Evolutionary conservation across 2,888 invertebrate species (phyloP).

Genomic region (Scotopteryx bipunctaria): DNA sequence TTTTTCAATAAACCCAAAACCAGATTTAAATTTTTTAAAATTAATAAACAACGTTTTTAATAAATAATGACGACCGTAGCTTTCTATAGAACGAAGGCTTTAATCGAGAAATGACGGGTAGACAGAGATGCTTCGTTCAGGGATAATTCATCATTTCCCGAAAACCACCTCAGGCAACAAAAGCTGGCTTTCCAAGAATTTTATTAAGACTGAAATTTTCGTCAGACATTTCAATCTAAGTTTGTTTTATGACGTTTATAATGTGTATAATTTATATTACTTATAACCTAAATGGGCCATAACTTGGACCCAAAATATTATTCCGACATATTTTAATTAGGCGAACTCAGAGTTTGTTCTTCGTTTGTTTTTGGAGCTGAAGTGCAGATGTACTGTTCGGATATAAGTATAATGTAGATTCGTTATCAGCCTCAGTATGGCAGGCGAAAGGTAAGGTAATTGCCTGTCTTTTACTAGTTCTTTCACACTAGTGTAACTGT

Average conservation of each 20-base stretch:
- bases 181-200: constrained; percentile 22
- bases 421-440: too few species aligned
- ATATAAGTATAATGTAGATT: constrained; percentile 23
- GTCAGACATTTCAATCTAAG: constrained; percentile 17
- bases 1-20: too few species aligned
- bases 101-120: neutral
- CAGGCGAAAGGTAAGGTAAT: too few species aligned
- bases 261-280: constrained; percentile 33
- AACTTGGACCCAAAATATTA: constrained; percentile 41
- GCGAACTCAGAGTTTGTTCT: constrained; percentile 34
- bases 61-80: too few species aligned
- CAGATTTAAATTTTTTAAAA: neutral
- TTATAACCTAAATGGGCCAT: constrained; percentile 32
- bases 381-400: constrained; percentile 28
- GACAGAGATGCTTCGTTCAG: constrained; percentile 1
- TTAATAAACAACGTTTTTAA: neutral
- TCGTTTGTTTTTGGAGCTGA: constrained; percentile 29
- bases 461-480: too few species aligned
- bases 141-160: constrained; percentile 15
- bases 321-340: constrained; percentile 42
- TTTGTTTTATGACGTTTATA: constrained; percentile 25
- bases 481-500: too few species aligned
- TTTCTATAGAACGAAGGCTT: neutral
- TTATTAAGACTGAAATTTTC: constrained; percentile 21
- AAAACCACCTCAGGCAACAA: constrained; percentile 7